These are phyloP conservation scores for Leptodactylus fuscus DNA, from an alignment of 2,113 vertebrate genomes.

Conservation along the genomic window DNA sequence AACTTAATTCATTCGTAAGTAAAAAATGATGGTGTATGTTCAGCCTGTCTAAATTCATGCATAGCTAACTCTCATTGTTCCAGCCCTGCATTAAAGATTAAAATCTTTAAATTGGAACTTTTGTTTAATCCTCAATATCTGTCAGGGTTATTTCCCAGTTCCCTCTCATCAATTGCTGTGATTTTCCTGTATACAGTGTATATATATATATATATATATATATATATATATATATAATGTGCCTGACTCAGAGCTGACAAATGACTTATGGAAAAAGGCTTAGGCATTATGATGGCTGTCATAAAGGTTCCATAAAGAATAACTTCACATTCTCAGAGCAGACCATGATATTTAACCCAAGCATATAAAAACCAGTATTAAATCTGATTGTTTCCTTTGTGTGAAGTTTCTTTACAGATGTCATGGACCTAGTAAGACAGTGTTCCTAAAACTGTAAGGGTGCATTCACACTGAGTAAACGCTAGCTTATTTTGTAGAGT, in stretches of 20 bases:
- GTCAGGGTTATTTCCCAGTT: constrained; percentile 45
- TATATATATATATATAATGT: too few relatives aligned
- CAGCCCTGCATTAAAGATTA: constrained; percentile 46
- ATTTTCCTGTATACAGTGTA: not conserved
- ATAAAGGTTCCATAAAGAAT: constrained; percentile 29
- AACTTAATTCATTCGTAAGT: constrained; percentile 28
- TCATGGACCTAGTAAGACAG: not conserved
- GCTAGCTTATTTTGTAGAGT: too few relatives aligned
- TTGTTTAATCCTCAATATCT: constrained; percentile 51
- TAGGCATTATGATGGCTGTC: constrained; percentile 35
- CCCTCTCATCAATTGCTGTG: constrained; percentile 39
- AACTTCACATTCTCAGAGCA: constrained; percentile 2
- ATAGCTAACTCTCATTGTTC: constrained; percentile 40
- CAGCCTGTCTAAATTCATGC: constrained; percentile 26
- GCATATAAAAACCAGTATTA: not conserved
- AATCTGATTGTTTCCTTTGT: too few relatives aligned
- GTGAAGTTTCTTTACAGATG: not conserved
- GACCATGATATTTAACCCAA: constrained; percentile 14
- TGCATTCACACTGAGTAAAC: too few relatives aligned
- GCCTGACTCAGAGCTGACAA: not conserved
- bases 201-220: too few relatives aligned
- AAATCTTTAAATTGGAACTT: constrained; percentile 50
- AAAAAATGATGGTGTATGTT: constrained; percentile 51
- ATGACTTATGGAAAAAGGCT: constrained; percentile 4
- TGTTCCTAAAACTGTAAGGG: not conserved